Percentiles rank a stretch among this genome's conserved stretches.
Evolutionary conservation across 2,888 invertebrate genomes (phyloP).

Genomic region (Lucinisca nassula): DNA sequence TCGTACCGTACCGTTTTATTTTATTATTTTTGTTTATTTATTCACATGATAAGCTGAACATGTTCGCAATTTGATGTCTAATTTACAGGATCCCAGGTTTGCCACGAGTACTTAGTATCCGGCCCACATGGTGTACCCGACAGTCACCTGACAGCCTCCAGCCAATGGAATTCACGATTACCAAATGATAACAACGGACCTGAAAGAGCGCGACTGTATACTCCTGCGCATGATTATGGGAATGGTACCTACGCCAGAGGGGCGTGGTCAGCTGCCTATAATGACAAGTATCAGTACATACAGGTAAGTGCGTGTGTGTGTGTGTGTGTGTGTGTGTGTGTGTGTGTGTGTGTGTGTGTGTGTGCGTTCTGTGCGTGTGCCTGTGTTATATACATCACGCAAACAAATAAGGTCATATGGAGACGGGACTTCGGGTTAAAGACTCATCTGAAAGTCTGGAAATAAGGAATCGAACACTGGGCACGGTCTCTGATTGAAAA

Average conservation of each 20-base stretch:
- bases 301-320: constrained; percentile 59
- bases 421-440: no score
- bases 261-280: constrained; percentile 71
- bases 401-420: no score
- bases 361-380: no score
- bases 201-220: constrained; percentile 68
- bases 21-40: no score
- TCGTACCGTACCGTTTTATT: no score
- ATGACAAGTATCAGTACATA: constrained; percentile 74
- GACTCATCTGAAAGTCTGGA: no score
- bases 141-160: constrained; percentile 70
- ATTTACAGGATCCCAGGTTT: constrained; percentile 73
- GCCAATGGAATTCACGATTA: constrained; percentile 67
- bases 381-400: no score
- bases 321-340: neutral
- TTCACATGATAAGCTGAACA: no score
- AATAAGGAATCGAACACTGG: no score
- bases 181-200: constrained; percentile 69
- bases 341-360: neutral
- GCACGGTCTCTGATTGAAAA: no score
- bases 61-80: no score
- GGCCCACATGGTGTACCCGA: constrained; percentile 72
- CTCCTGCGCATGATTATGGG: constrained; percentile 64
- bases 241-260: constrained; percentile 74
- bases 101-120: constrained; percentile 75